phyloP scores from a whole-genome alignment of 2,113 vertebrate genomes.

The Vidua chalybeata region DNA sequence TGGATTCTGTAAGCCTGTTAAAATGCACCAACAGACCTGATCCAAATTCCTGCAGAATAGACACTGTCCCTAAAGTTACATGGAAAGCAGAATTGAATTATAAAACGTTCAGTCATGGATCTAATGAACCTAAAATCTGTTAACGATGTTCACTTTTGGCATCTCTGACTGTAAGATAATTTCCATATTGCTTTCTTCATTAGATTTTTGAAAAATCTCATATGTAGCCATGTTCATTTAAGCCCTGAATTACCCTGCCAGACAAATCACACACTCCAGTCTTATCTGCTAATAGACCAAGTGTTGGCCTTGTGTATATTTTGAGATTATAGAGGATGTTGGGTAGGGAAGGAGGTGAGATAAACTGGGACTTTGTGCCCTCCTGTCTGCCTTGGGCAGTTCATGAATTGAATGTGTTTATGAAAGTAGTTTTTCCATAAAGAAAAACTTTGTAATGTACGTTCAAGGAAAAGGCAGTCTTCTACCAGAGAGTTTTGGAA shows the following conservation, averaged over 20 bases:
- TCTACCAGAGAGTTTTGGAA: not conserved
- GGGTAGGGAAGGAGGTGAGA: not conserved
- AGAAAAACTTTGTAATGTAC: not conserved
- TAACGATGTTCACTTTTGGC: not conserved
- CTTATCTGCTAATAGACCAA: not conserved
- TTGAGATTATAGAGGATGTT: not conserved
- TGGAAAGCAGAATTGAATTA: not conserved
- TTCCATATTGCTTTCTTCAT: not conserved
- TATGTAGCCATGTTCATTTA: fast-evolving
- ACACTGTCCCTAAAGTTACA: not conserved
- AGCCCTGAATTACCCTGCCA: not conserved
- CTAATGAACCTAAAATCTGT: not conserved
- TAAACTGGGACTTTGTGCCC: not conserved
- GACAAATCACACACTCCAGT: not conserved
- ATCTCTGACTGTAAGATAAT: not conserved
- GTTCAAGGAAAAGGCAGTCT: not conserved
- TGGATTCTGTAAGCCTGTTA: not conserved
- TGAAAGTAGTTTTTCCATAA: not conserved
- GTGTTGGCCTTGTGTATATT: not conserved
- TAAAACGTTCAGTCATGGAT: not conserved
- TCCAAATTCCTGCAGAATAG: not conserved
- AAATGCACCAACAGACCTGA: not conserved
- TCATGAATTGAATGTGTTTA: not conserved
- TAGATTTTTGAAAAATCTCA: not conserved
- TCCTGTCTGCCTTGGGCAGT: not conserved